Base-by-base conservation (phyloP, 2,797 vertebrate genomes). In the Gallirallus australis region DNA sequence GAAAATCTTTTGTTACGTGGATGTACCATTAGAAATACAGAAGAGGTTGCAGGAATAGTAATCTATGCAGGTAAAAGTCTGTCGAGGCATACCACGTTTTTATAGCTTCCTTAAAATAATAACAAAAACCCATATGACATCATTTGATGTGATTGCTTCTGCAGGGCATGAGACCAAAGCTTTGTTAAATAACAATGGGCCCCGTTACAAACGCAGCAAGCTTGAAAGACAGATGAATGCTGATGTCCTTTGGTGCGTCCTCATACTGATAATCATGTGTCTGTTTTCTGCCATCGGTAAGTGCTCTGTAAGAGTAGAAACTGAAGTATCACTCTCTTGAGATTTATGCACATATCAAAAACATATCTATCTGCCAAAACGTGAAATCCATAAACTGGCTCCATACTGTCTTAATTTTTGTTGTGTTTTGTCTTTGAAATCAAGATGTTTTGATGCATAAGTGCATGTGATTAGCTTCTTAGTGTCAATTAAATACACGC, bases 161-260 rank as follows among this genome's bases (percentile, higher is more conserved):
- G 6, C 97, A 99, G 99, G 99, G 85, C 99, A 99, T 15, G 99
- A 99, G 96, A 99, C 99, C 86, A 99, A 99, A 98, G 99, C 99
- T 90, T 99, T 99, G 97, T 98, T 99, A 86, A 99, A 99, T 97
- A 99, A 99, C 98, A 99, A 99, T 8, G 99, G 99, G 30, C 99
- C 99, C 3, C 99, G 99, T 66, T 99, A 99, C 97, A 99, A 99
- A 93, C 99, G 99, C 96, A 99, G 99, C 89, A 99, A 99, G 96
- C 99, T 99, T 89, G 99, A 99, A 98, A 97, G 99, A 47, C 99
- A 99, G 97, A 99, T 99, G 99, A 99, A 99, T 94, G 97, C 99
- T 0, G 98, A 99, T 42, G 99, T 99, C 91, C 99, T 99, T 97
- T 99, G 99, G 99, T 99, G 99, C 96, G 99, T 99, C 97, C 97